phyloP scores from a whole-genome alignment of 1,140 invertebrate species.

The Cotesia typhae region DNA sequence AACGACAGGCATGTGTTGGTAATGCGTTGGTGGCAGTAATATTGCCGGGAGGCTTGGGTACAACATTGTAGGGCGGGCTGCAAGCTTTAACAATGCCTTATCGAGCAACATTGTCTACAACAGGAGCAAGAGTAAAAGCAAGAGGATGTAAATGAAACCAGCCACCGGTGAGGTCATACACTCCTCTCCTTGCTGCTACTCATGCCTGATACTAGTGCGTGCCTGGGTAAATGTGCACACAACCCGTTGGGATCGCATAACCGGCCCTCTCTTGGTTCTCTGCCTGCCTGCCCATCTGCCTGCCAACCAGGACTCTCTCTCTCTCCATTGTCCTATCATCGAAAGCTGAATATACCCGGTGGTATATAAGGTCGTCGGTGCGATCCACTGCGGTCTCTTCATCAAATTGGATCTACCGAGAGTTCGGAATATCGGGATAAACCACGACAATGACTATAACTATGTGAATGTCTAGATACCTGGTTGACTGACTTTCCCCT shows the following conservation, averaged over 20 bases:
- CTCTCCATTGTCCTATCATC: slow-evolving; percentile 48
- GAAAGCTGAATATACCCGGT: slow-evolving; percentile 23
- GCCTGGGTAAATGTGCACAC: slow-evolving; percentile 1
- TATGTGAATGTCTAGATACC: slow-evolving; percentile 37
- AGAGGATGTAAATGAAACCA: neutral
- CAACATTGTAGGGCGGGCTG: slow-evolving; percentile 42
- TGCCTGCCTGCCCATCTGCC: too few relatives aligned
- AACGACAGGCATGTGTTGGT: slow-evolving; percentile 34
- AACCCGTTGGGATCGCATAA: slow-evolving; percentile 28
- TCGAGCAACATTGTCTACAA: slow-evolving; percentile 60
- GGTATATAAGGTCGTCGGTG: slow-evolving; percentile 43
- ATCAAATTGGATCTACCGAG: slow-evolving; percentile 59
- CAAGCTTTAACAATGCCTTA: slow-evolving; percentile 60
- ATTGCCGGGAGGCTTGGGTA: slow-evolving; percentile 42
- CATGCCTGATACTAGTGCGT: too few relatives aligned
- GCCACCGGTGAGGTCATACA: neutral
- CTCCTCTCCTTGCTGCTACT: neutral
- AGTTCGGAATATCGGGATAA: slow-evolving; percentile 49
- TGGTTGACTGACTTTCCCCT: neutral
- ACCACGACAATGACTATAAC: slow-evolving; percentile 53
- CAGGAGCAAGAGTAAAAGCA: neutral
- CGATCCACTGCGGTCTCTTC: slow-evolving; percentile 50
- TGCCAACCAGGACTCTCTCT: too few relatives aligned
- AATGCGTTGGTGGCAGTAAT: slow-evolving; percentile 43
- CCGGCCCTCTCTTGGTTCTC: slow-evolving; percentile 2